Base-by-base conservation (phyloP, 2,888 invertebrate species). In the Trachelus stipa region DNA sequence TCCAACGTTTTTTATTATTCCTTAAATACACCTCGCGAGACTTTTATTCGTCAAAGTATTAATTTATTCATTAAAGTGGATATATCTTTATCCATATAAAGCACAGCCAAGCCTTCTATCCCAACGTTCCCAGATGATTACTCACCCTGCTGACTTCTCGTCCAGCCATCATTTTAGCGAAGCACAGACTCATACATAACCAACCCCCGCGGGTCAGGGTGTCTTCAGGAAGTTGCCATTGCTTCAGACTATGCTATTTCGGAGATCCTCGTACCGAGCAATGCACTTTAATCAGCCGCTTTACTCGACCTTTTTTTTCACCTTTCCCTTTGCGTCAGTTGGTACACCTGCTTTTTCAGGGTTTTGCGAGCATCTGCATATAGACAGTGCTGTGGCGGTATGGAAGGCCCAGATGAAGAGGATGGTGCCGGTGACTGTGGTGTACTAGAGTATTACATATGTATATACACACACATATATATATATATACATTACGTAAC, bases 231-330 rank as follows among this genome's bases (percentile, higher is more conserved):
- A 23, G 15, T 23, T 9, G 35, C 35, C 12, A 35, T 12, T 35
- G 35, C 35, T 12, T 12, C 35, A 0, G 40, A 56, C 40, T 56
- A 56, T 56, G 40, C 40, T 56, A 23, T 56, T 56, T 56, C 15
- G 40, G 23, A 56, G 40, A 56, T 56, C 40, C 6, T 56, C 40
- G 9, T 56, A 56, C 1, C 40, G 40, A 23, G 40, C 31, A 9
- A 71, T 71, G 71, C 31, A 71, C 71, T 71, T 71, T 71, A 71
- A 71, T 71, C 71, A 71, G 71, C 71, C 12, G 33, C 71, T 71
- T 31, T n/a, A 9, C 71, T 71, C 71, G 31, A 71, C 71, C 12
- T 33, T 12, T 71, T 33, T 69, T 33, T 71, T 71, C 71, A 15
- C 31, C 2, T 33, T 9, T 71, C 11, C 71, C 31, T 33, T 11